Base-by-base conservation (phyloP, 2,113 vertebrate genomes). In the Paradisaea rubra region DNA sequence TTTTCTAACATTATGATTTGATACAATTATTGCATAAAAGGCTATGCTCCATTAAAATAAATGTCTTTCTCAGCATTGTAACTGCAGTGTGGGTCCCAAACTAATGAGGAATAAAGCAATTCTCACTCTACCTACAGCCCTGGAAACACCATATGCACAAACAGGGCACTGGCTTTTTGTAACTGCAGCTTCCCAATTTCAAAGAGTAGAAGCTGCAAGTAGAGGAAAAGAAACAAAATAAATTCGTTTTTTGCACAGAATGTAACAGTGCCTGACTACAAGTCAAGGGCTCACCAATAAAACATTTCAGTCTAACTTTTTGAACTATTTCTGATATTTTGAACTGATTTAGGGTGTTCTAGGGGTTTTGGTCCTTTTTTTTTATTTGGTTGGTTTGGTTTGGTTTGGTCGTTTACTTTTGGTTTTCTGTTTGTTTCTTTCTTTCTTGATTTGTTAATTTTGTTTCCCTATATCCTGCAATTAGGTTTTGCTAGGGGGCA, bases 21-120 rank as follows among this genome's bases (percentile, higher is more conserved):
- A 80, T 94, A 76, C 10, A 93, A 81, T 77, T 71, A 63, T 92
- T 96, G 57, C n/a, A 53, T 57, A 91, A 96, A 92, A 92, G 73
- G 56, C 42, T 68, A 63, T 81, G 69, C 50, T 79, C 53, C 69
- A 66, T 96, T 97, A 97, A 96, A 97, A 95, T 59, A 56, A 70
- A 57, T 65, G 18, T 81, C 47, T 96, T 91, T 86, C 50, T 92
- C 59, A 21, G 35, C 77, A 69, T 77, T 13, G 7, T 37, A 70
- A 79, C 18, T 93, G 69, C 56, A 94, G 22, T 89, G 24, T 64
- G 49, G 49, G 91, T 95, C 93, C 78, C 66, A 91, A 95, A 89
- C 69, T 95, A 95, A 94, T 93, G 54, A 91, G 63, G 42, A 86
- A 11, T 85, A 53, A 96, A 94, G 83, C 20, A 88, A 15, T 85